Evolutionary conservation across 1,140 invertebrate species (phyloP).

Genomic region (Zaprionus lachaisei): DNA sequence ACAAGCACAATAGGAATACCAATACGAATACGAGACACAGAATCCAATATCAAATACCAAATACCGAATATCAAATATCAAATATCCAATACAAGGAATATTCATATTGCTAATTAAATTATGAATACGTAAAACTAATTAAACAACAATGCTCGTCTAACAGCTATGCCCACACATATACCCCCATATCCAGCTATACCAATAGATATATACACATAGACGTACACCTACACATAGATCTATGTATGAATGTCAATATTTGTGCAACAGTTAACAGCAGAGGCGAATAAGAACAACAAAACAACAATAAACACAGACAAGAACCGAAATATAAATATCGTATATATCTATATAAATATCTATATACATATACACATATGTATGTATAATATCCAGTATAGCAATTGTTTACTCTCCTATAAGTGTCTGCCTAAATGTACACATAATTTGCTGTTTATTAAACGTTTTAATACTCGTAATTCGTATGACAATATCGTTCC

Average conservation of each 20-base stretch:
- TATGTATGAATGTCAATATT: slow-evolving; percentile 63
- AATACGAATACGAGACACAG: slow-evolving; percentile 13
- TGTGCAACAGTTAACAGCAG: slow-evolving; percentile 47
- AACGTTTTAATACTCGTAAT: slow-evolving; percentile 45
- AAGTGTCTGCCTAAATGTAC: slow-evolving; percentile 69
- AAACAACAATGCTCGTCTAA: slow-evolving; percentile 65
- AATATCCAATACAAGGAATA: slow-evolving; percentile 67
- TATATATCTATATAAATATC: slow-evolving; percentile 35
- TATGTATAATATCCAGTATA: slow-evolving; percentile 24
- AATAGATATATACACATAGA: slow-evolving; percentile 42
- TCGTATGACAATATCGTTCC: slow-evolving; percentile 36
- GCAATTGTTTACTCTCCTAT: slow-evolving; percentile 44
- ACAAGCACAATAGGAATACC: slow-evolving; percentile 25
- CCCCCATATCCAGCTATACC: slow-evolving; percentile 40
- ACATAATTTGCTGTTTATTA: slow-evolving; percentile 50
- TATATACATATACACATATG: slow-evolving; percentile 31
- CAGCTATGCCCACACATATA: slow-evolving; percentile 50
- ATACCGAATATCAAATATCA: slow-evolving; percentile 46
- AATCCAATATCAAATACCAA: slow-evolving; percentile 33
- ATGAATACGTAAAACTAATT: slow-evolving; percentile 76
- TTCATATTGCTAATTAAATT: slow-evolving; percentile 75
- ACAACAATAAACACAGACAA: slow-evolving; percentile 35
- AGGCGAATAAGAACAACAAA: slow-evolving; percentile 25
- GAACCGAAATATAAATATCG: slow-evolving; percentile 34
- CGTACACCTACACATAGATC: slow-evolving; percentile 46